phyloP scores from a whole-genome alignment of 2,113 vertebrate species.

The Mesitornis unicolor region DNA sequence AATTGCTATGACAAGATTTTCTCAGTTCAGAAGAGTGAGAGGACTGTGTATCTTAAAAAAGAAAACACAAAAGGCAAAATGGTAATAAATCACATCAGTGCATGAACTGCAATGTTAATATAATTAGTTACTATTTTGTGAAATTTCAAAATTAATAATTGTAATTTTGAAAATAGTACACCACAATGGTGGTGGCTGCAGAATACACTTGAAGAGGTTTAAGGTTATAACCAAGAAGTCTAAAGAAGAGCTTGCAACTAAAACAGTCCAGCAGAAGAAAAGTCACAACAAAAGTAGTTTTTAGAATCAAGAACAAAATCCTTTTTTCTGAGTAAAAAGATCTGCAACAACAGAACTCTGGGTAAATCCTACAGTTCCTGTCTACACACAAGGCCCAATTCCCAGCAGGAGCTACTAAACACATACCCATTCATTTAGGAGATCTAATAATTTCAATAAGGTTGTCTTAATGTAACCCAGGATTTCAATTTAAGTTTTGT shows the following conservation, averaged over 20 bases:
- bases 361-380: not conserved
- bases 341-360: not conserved
- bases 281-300: not conserved
- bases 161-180: not conserved
- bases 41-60: not conserved
- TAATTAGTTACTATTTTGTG: not conserved
- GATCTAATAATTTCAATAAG: not conserved
- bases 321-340: not conserved
- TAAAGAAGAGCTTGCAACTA: not conserved
- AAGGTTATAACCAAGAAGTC: not conserved
- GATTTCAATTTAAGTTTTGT: not conserved
- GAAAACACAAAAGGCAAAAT: not conserved
- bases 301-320: not conserved
- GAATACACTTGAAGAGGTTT: not conserved
- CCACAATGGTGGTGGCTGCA: accelerated
- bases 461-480: not conserved
- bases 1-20: not conserved
- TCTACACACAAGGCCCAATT: not conserved
- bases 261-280: not conserved
- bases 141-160: not conserved
- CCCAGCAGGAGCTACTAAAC: not conserved
- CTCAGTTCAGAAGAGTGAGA: not conserved
- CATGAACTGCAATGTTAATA: not conserved
- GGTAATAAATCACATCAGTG: not conserved
- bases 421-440: not conserved